Evolutionary conservation across 2,113 vertebrate genomes (phyloP).

Genomic region (Orycteropus afer): DNA sequence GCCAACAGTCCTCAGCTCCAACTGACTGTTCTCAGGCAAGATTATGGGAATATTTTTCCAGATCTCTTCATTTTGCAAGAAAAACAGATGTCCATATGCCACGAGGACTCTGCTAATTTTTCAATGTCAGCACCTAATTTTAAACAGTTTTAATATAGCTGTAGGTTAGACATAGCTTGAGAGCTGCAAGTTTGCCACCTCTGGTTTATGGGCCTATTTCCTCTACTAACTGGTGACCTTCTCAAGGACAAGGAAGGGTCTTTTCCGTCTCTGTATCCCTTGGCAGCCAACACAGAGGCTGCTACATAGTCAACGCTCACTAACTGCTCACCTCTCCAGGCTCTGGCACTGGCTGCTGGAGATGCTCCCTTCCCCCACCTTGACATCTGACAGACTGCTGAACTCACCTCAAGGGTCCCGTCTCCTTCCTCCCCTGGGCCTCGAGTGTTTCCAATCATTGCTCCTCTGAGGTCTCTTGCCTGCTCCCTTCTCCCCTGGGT

Average conservation of each 20-base stretch:
- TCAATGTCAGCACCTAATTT: not conserved
- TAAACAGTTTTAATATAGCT: not conserved
- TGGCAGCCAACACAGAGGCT: not conserved
- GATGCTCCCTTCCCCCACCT: not conserved
- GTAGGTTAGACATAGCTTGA: not conserved
- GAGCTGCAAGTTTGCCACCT: not conserved
- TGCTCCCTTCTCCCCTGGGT: too few relatives aligned
- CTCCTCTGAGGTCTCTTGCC: not conserved
- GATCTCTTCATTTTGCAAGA: not conserved
- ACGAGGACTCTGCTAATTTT: not conserved
- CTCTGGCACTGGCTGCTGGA: accelerated
- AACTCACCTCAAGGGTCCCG: too few relatives aligned
- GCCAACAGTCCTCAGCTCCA: not conserved
- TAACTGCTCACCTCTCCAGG: not conserved
- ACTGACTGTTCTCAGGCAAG: not conserved
- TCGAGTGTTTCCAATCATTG: not conserved
- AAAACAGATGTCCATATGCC: too few relatives aligned
- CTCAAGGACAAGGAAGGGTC: not conserved
- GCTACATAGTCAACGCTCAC: not conserved
- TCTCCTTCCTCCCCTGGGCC: not conserved
- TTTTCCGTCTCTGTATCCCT: not conserved
- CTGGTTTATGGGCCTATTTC: not conserved
- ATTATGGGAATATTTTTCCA: not conserved
- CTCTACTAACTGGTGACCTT: not conserved
- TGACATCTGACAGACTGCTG: not conserved